Base-by-base conservation (phyloP, 2,113 vertebrate genomes). In the Dicerorhinus sumatrensis region DNA sequence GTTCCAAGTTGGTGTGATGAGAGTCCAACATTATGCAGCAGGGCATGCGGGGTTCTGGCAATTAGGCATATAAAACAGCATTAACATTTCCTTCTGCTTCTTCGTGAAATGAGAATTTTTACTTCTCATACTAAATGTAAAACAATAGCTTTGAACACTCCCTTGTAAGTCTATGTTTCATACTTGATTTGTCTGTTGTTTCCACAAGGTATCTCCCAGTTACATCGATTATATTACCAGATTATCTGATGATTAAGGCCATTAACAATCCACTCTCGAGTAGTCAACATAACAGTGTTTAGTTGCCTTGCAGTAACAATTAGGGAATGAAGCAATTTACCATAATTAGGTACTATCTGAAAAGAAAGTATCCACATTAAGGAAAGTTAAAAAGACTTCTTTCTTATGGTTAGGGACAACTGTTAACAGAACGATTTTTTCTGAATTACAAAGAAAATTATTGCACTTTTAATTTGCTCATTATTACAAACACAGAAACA, bases 241-340 rank as follows among this genome's bases (percentile, higher is more conserved):
- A 98, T 98, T 98, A 99, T 99, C 98, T 97, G 97, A 99, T 98
- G 98, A 99, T 99, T 98, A 99, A 98, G 97, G 96, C 96, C 97
- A 98, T 99, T 99, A 99, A 98, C 98, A 98, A 99, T 98, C 97
- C 97, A 98, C 98, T 99, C 97, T 98, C 98, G 98, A 98, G 98
- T 98, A 99, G 98, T 99, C 98, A 99, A 98, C 94, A 69, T 98
- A 99, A 98, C 98, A 98, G 97, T 98, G 97, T 98, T 98, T 99
- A 98, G 98, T 97, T 99, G 98, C 98, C 99, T 99, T 98, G 98
- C 98, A 99, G 98, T 98, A 99, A 98, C 98, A 99, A 99, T 99
- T 98, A 99, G 97, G 95, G 98, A 98, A 98, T 97, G 98, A 99
- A 99, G 98, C 98, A 98, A 99, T 99, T 99, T 99, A 98, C 98